These are phyloP conservation scores for Amiota minor DNA, from an alignment of 2,888 invertebrate genomes.

Conservation along the genomic window DNA sequence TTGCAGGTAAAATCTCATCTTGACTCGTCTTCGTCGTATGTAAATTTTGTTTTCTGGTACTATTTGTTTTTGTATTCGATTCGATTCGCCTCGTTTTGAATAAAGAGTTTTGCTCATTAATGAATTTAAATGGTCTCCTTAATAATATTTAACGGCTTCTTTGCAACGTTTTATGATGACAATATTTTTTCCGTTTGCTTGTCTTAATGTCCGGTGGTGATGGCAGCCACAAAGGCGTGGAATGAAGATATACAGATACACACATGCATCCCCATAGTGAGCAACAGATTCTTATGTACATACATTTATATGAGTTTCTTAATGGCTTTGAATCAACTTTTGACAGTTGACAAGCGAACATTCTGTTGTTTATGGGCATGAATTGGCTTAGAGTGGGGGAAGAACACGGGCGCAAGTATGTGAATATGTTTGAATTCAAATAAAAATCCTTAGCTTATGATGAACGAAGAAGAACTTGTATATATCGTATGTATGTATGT, in stretches of 20 bases:
- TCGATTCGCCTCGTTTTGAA: constrained; percentile 30
- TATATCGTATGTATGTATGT: not conserved
- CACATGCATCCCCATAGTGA: not conserved
- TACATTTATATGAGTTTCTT: constrained; percentile 59
- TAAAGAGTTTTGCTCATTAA: constrained; percentile 70
- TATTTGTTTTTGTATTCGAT: constrained; percentile 25
- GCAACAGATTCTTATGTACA: not conserved
- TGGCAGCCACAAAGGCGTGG: not conserved
- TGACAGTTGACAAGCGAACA: constrained; percentile 64
- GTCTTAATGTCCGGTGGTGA: not conserved
- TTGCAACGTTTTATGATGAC: constrained; percentile 72
- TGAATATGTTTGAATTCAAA: constrained; percentile 21
- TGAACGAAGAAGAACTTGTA: constrained; percentile 33
- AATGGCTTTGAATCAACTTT: constrained; percentile 62
- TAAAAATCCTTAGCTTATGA: constrained; percentile 56
- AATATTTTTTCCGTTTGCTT: constrained; percentile 62
- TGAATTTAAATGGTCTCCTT: constrained; percentile 74
- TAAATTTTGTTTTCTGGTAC: constrained; percentile 50
- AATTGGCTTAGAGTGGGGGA: not conserved
- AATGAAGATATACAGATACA: not conserved
- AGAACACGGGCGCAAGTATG: not conserved
- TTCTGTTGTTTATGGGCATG: constrained; percentile 46
- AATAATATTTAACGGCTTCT: constrained; percentile 73
- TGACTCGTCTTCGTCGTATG: constrained; percentile 47
- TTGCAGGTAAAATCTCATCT: constrained; percentile 52